Base-by-base conservation (phyloP, 2,113 vertebrate species). In the Psilopogon haemacephalus region DNA sequence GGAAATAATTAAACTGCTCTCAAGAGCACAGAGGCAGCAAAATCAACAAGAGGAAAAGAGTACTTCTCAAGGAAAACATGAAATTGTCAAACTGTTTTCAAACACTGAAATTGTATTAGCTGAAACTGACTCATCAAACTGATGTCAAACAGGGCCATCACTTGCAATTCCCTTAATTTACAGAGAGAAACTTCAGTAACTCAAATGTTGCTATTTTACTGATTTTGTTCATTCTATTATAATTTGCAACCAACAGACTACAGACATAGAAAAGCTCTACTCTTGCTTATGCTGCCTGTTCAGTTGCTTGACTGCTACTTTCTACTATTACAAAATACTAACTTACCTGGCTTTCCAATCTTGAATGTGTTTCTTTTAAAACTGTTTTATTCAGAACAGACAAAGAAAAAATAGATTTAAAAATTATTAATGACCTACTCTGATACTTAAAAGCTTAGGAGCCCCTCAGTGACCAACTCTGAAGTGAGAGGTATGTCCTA, bases 91-190 rank as follows among this genome's bases (percentile, higher is more conserved):
- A 88, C 44, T 79, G 44, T 93, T 94, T 96, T 95, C 63, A 84
- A 82, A 16, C 44, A 65, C 6, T 86, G 44, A 56, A 96, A 93
- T 93, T 1, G 69, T 93, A 82, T 90, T 93, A 92, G 30, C 38
- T 67, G 59, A 76, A 89, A 94, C 10, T 71, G 77, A 76, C 58
- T 86, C 59, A 92, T 86, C 52, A 92, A 92, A 92, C 44, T 75
- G 65, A 94, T 90, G 68, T 91, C 88, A 93, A 88, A 50, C 73
- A 92, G 83, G 67, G 50, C 76, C 40, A 93, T 94, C 94, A 75
- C 23, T 86, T 92, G 80, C 88, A 93, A 95, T 88, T 92, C 86
- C 28, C 63, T 78, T 93, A 95, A 96, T 88, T 24, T 68, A 86
- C 52, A 72, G 82, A 72, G 92, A 96, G 48, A 92, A 95, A 88